phyloP scores from a whole-genome alignment of 2,888 invertebrate genomes.

The Brenthis ino region DNA sequence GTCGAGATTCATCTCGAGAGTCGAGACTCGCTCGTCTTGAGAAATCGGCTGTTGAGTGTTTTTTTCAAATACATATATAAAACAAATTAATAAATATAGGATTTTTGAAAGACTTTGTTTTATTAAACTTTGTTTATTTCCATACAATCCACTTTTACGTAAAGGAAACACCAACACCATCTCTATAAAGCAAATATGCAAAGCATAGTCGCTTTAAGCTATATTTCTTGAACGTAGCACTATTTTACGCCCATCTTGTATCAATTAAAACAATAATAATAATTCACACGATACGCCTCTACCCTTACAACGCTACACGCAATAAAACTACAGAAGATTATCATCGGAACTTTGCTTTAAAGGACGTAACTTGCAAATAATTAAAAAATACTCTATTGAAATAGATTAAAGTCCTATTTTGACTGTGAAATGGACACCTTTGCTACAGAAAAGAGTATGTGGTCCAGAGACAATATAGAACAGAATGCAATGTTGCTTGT shows the following conservation, averaged over 20 bases:
- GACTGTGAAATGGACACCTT: not conserved
- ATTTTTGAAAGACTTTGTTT: no score
- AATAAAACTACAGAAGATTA: conserved; percentile 66
- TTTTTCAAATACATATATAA: no score
- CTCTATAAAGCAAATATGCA: conserved; percentile 16
- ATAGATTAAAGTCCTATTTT: conserved; percentile 18
- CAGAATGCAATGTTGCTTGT: conserved; percentile 72
- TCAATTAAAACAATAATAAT: conserved; percentile 50
- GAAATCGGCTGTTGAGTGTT: no score
- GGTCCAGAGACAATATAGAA: conserved; percentile 72
- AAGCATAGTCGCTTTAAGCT: conserved; percentile 17
- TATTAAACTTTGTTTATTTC: no score
- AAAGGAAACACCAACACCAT: not conserved
- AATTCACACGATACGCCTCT: conserved; percentile 45
- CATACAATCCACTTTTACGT: not conserved
- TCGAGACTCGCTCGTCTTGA: no score
- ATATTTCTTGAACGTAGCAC: conserved; percentile 29
- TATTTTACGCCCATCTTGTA: conserved; percentile 44
- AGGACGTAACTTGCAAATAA: conserved; percentile 37
- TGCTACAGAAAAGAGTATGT: conserved; percentile 55
- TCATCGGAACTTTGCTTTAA: conserved; percentile 55
- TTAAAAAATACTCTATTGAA: conserved; percentile 42
- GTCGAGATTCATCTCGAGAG: no score
- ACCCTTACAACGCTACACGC: conserved; percentile 49
- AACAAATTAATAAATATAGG: no score